Evolutionary conservation across 2,113 vertebrate genomes (phyloP).

Genomic region (Myrmecobius fasciatus): DNA sequence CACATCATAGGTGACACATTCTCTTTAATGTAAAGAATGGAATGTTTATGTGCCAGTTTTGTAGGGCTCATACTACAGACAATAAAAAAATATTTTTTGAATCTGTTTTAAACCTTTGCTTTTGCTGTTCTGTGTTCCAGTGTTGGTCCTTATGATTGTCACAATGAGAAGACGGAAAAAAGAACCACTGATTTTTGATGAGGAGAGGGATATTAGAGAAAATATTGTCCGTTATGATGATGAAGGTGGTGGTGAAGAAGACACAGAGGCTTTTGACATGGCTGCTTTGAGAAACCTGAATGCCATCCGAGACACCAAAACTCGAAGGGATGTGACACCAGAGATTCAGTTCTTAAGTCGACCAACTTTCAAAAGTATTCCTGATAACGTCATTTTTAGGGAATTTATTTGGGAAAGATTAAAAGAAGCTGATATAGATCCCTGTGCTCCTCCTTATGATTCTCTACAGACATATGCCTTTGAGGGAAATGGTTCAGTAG

Average conservation of each 20-base stretch:
- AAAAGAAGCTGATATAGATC: conserved; percentile 94
- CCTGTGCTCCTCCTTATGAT: conserved; percentile 93
- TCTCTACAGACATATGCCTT: conserved; percentile 97
- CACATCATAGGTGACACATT: neutral
- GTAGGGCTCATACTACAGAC: neutral
- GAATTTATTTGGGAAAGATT: conserved; percentile 98
- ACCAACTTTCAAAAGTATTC: conserved; percentile 90
- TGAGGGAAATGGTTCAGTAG: conserved; percentile 94
- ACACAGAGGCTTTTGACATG: conserved; percentile 98
- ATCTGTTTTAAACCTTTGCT: neutral
- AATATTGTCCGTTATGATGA: conserved; percentile 98
- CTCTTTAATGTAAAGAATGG: neutral
- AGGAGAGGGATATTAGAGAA: conserved; percentile 94
- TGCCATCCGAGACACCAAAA: conserved; percentile 89
- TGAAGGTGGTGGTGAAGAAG: conserved; percentile 96
- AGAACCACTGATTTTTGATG: conserved; percentile 95
- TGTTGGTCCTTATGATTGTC: conserved; percentile 94
- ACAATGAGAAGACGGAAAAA: conserved; percentile 93
- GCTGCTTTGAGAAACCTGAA: conserved; percentile 95
- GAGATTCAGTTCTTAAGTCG: conserved; percentile 93
- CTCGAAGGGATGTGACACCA: conserved; percentile 93
- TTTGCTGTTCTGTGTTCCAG: conserved; percentile 80
- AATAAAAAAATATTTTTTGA: neutral
- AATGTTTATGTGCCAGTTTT: neutral
- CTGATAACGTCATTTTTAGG: conserved; percentile 95